Base-by-base conservation (phyloP, 2,797 vertebrate species). In the Iguana delicatissima region DNA sequence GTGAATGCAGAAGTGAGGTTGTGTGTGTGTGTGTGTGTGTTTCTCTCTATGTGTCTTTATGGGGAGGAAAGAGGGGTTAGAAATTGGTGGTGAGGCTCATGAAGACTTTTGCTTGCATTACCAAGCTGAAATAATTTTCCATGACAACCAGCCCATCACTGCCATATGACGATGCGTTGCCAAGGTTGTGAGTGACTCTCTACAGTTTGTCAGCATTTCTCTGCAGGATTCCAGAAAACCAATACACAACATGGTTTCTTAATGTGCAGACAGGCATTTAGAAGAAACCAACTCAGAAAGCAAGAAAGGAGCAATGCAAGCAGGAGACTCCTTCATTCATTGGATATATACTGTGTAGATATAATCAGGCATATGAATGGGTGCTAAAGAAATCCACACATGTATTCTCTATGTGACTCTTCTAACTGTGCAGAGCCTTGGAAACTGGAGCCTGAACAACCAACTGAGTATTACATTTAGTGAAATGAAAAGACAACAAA, bases 81-180 rank as follows among this genome's bases (percentile, higher is more conserved):
- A 8, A n/a, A 57, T 57, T 50, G 77, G 5, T 50, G 10, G 32
- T 16, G 29, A 35, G 10, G 14, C 79, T 35, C 52, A 35, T 72
- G 7, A 18, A 20, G 18, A 32, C 1, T 92, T 89, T 62, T 69
- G 57, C 93, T 77, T 86, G 18, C 1, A 0, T 32, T 32, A 6
- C 18, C 91, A 50, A 52, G 38, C 50, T 42, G 5, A 92, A 91
- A 59, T 0, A 32, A n/a, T 52, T 50, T 82, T 69, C 90, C 16
- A 46, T 64, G 62, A 29, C 32, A 0, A 20, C 0, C 35, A 69
- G n/a, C 13, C 1, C 24, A 10, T 80, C 18, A 7, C 26, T 79
- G 46, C 52, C 89, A 38, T 35, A 35, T 2, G 35, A 32, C 73
- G 35, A 16, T 26, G 50, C 29, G 18, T 12, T 42, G 16, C 42